Base-by-base conservation (phyloP, 2,797 vertebrate species). In the Molothrus aeneus region DNA sequence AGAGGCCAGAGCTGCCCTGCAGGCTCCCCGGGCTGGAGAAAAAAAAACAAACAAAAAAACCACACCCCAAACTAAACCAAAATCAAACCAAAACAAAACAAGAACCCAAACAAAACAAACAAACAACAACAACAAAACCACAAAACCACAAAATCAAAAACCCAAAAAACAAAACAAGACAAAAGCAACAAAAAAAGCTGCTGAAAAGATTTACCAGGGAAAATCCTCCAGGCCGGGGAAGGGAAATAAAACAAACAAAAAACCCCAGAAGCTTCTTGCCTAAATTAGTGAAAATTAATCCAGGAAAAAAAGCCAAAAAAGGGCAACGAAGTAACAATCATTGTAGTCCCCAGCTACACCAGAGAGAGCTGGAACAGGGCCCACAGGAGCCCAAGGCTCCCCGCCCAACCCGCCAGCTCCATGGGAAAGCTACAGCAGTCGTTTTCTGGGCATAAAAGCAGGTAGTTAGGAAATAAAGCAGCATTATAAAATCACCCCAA, bases 371-470 rank as follows among this genome's bases (percentile, higher is more conserved):
- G 21, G 32, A 72, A 29, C 11, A 43, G 24, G 54, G 24, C 13
- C 24, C 3, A 0, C 10, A 12, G 40, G 25, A 34, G 7, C 32
- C 40, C 40, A 28, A 42, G 51, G 24, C 13, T 54, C 40, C n/a
- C 4, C 3, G 0, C 31, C 31, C 29, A 15, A 10, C 10, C 13
- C 18, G 5, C 14, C 6, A 1, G 32, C 53, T 45, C 70, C 32
- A 45, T 6, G 2, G 5, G 43, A 72, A 45, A 57, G 14, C 14
- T 22, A 29, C 40, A 43, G 32, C 40, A 43, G 32, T 45, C 1
- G 0, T 57, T 34, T 56, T 34, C 70, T 73, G 42, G 32, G 19
- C 32, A 57, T 36, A 36, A 57, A 73, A 16, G 40, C 40, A 42
- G 40, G 11, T 6, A 57, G 14, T 57, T 43, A 43, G 38, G 69